Evolutionary conservation across 2,888 invertebrate genomes (phyloP).

Genomic region (Drosophila multiciliata): DNA sequence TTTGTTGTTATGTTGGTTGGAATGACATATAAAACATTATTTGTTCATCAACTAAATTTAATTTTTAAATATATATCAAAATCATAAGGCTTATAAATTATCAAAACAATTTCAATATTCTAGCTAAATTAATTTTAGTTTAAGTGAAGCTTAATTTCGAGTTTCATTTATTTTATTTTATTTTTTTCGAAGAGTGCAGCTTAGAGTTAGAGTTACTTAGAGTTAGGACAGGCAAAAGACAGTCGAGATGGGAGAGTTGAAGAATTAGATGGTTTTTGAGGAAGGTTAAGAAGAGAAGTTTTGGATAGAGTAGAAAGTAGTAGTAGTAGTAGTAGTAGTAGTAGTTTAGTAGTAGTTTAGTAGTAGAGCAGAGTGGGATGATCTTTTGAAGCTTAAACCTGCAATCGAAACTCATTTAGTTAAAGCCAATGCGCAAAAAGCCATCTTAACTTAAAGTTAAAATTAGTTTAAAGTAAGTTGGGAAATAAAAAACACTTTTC

Average conservation of each 20-base stretch:
- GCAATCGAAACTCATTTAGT: slow-evolving; percentile 73
- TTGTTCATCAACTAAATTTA: slow-evolving; percentile 56
- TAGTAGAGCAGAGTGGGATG: slow-evolving; percentile 42
- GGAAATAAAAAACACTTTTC: slow-evolving; percentile 18
- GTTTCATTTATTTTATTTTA: background rate
- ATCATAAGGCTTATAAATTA: slow-evolving; percentile 52
- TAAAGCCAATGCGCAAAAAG: slow-evolving; percentile 34
- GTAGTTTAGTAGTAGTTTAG: slow-evolving; percentile 13
- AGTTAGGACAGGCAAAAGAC: slow-evolving; percentile 52
- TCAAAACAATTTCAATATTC: slow-evolving; percentile 77
- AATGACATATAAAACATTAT: slow-evolving; percentile 48
- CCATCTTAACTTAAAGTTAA: background rate
- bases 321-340: slow-evolving; percentile 45
- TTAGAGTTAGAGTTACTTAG: slow-evolving; percentile 55
- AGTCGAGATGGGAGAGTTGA: slow-evolving; percentile 68
- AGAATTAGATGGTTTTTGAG: slow-evolving; percentile 53
- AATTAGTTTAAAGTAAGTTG: background rate
- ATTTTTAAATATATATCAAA: slow-evolving; percentile 34
- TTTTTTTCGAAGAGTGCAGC: slow-evolving; percentile 38
- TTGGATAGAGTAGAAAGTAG: slow-evolving; percentile 48
- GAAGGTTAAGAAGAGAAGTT: slow-evolving; percentile 53
- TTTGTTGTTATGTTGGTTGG: slow-evolving; percentile 60
- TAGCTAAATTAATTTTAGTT: slow-evolving; percentile 70
- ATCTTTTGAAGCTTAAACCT: slow-evolving; percentile 73
- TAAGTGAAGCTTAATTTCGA: slow-evolving; percentile 63